Evolutionary conservation across 2,888 invertebrate genomes (phyloP), one percentile per base, ranked within the genome.

Genomic region (Eumerus sabulonum): DNA sequence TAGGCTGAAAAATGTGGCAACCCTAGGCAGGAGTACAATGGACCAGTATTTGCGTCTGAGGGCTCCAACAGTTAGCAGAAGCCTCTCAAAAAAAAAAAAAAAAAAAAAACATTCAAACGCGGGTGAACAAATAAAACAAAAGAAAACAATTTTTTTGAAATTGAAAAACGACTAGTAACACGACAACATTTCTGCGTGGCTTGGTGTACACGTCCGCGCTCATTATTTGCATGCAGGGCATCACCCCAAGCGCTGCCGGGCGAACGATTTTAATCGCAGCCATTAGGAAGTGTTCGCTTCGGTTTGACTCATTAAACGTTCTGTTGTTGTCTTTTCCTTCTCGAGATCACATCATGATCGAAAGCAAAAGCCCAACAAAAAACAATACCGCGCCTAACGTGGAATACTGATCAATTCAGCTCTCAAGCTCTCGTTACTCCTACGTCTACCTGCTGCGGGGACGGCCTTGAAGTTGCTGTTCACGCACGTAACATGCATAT

Each of bases 271-370:
- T n/a, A 48, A 16, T 70, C 38, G 71, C 59, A 71, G 53, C 17
- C 59, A 76, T 67, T 51, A 73, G 72, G 76, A 77, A 77, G 76
- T 57, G 48, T 47, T 60, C 40, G 54, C 51, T 72, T 48, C 48
- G 45, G 50, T 72, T 66, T 51, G 51, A 73, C 51, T 67, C 72
- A 72, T 72, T 77, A 73, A 73, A 59, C 18, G 66, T 35, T 63
- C 42, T 57, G 14, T 56, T 27, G 17, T 38, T 35, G 35, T 53
- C 12, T 53, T 40, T 40, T 51, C 48, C 14, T 11, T 54, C 47
- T 71, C 35, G 13, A 11, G 59, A 47, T 3, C 40, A 51, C 16
- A 73, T 73, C 59, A 67, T 51, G 40, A 45, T 70, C 76, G 40
- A 71, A 71, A 71, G 48, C 35, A 71, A 71, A 71, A 54, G 13